phyloP scores from a whole-genome alignment of 2,888 invertebrate genomes.

The Atethmia centrago region DNA sequence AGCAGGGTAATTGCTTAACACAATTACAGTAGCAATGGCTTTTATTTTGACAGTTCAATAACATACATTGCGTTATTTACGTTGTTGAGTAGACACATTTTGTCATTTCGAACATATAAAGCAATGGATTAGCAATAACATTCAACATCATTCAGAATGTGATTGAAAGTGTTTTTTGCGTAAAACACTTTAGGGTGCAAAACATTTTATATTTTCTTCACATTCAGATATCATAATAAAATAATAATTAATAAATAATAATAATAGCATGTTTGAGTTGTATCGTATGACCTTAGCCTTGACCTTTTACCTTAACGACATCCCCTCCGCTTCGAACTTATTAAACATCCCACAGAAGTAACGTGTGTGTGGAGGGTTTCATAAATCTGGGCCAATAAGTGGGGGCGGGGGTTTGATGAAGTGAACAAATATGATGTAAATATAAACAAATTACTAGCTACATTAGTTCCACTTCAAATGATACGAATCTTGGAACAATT shows the following conservation, averaged over 20 bases:
- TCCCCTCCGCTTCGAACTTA: constrained; percentile 24
- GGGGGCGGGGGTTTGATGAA: constrained; percentile 6
- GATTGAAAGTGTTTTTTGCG: no score
- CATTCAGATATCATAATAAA: constrained; percentile 17
- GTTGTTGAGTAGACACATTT: no score
- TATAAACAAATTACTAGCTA: constrained; percentile 30
- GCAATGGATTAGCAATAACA: no score
- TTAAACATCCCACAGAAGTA: constrained; percentile 47
- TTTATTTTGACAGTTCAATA: no score
- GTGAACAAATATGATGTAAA: constrained; percentile 27
- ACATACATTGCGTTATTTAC: no score
- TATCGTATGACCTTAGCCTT: constrained; percentile 29
- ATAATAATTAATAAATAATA: no score
- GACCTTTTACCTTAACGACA: constrained; percentile 42
- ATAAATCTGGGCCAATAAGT: constrained; percentile 44
- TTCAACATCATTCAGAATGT: no score
- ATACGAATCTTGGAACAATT: constrained; percentile 12
- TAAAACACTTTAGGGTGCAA: no score
- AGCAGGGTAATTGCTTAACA: no score
- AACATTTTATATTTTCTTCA: background rate
- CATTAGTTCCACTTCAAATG: constrained; percentile 16
- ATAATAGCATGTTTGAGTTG: constrained; percentile 15
- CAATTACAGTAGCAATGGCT: no score
- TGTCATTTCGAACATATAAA: no score
- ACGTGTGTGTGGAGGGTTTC: constrained; percentile 25